Evolutionary conservation across 2,113 vertebrate genomes (phyloP), one percentile per base, ranked within the genome.

Genomic region (Meles meles): DNA sequence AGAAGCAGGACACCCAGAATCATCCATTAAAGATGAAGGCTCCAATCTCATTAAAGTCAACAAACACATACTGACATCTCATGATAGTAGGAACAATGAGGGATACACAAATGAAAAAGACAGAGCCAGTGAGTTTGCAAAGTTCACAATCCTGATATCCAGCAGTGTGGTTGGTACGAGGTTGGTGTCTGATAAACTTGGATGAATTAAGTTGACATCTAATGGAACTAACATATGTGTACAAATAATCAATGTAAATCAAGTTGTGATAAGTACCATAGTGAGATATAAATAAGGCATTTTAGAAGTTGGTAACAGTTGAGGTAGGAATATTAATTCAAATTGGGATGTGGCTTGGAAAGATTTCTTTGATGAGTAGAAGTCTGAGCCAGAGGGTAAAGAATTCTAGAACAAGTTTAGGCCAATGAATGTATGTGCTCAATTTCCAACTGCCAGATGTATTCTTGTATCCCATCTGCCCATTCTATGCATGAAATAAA

Each of bases 401-500:
- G 34, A 87, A 82, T 82, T 95, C 65, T 90, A 77, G 44, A 34
- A 96, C 71, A 85, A 79, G 39, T 82, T 94, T 17, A 77, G 42
- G 47, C 76, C 72, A 92, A 52, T 89, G 71, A 93, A 61, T 42
- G 17, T n/a, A 27, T 52, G 67, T 82, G 76, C 49, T 97, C 88
- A 65, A 2, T 95, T 96, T 90, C 67, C 67, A 95, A 65, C 34
- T 12, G 71, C 93, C 93, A 96, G 95, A 94, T 97, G 95, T 92
- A 86, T 72, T 92, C 63, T 18, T 37, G 34, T 49, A 89, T 63
- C 23, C 83, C 89, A 95, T 96, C 69, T 98, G 85, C 96, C 88
- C 74, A 7, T 81, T 93, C 93, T 80, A 89, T 63, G 95, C 63
- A 59, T 81, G 93, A 96, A 98, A 97, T 96, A 79, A 55, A 94